phyloP scores from a whole-genome alignment of 1,140 invertebrate species.

The Zaprionus inermis region DNA sequence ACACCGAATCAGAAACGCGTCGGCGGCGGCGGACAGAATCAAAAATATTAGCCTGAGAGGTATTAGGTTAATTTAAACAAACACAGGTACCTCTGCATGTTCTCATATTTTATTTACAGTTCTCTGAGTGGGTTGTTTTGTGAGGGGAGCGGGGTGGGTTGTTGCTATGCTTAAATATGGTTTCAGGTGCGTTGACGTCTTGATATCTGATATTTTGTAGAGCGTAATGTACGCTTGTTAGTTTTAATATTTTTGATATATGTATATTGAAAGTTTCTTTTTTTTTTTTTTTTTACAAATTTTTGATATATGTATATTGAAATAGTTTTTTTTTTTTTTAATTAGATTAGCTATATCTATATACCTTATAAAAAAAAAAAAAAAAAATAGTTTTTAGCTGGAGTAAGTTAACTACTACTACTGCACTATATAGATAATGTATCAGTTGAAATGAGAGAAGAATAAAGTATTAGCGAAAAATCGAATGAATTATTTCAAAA shows the following conservation, averaged over 20 bases:
- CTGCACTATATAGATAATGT: not conserved
- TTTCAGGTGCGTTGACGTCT: not conserved
- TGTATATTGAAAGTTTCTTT: not conserved
- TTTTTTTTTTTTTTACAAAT: too few species aligned
- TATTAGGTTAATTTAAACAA: conserved; percentile 12
- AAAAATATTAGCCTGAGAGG: conserved; percentile 7
- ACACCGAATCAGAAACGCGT: conserved; percentile 38
- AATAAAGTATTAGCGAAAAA: not conserved
- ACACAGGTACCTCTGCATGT: not conserved
- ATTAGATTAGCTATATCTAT: too few species aligned
- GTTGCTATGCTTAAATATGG: not conserved
- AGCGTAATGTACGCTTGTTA: not conserved
- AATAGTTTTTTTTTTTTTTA: too few species aligned
- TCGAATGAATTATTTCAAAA: not conserved
- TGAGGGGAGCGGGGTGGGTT: too few species aligned
- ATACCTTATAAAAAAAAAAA: too few species aligned
- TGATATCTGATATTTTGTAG: not conserved
- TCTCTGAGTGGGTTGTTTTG: too few species aligned
- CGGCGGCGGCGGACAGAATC: not conserved
- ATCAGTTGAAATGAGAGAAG: not conserved
- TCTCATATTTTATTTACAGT: conserved; percentile 32
- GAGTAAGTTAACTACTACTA: not conserved
- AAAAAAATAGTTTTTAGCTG: not conserved
- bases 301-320: too few species aligned
- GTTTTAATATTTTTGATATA: not conserved